Conservation (phyloP, 2,113 vertebrate genomes). For the Xerus inauris region DNA sequence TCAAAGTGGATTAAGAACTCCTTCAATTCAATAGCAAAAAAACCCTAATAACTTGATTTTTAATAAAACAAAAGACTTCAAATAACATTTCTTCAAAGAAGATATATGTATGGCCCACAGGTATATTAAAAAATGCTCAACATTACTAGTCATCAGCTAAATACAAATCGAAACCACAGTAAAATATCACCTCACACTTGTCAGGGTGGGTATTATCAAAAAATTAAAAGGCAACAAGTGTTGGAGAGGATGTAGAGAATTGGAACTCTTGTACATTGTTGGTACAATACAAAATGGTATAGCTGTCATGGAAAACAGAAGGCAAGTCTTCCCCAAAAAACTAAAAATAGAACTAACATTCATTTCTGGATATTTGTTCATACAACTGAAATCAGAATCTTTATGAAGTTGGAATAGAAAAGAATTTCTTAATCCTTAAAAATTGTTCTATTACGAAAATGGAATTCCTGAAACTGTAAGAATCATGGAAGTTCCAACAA, state of each 20-base stretch:
- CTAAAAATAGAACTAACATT: background rate
- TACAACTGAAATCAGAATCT: background rate
- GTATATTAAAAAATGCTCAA: background rate
- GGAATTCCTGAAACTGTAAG: background rate
- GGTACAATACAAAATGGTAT: background rate
- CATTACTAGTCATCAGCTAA: background rate
- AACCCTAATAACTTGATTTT: background rate
- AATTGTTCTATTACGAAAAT: constrained; percentile 5
- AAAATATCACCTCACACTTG: background rate
- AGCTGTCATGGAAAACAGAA: background rate
- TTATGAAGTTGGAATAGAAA: background rate
- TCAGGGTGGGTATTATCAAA: background rate
- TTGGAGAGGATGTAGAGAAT: background rate
- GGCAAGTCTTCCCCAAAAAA: background rate
- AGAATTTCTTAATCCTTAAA: constrained; percentile 37
- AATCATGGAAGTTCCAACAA: background rate
- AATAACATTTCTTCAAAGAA: background rate
- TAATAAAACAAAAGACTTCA: background rate
- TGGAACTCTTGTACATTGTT: too few species aligned
- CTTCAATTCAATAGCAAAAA: background rate
- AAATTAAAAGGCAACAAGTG: too few species aligned
- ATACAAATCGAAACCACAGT: background rate
- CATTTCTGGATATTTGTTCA: background rate
- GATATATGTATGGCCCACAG: background rate
- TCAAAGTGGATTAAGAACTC: background rate